phyloP scores from a whole-genome alignment of 1,140 invertebrate species.

The Megathymus violae region DNA sequence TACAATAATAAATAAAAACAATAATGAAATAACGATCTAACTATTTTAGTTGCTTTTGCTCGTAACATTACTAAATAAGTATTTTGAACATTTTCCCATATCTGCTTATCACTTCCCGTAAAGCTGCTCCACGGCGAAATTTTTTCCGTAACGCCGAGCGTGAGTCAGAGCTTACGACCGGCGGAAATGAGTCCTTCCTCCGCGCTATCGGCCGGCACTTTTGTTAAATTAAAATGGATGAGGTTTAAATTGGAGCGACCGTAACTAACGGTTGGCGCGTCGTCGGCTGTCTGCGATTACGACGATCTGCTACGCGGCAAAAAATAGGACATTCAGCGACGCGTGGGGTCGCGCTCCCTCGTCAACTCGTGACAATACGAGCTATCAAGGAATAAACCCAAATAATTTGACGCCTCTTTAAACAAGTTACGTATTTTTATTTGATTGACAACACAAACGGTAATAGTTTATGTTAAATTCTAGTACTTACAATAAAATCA shows the following conservation, averaged over 20 bases:
- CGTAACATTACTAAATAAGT: background rate
- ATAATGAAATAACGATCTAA: no score
- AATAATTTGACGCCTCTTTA: no score
- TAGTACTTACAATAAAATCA: no score
- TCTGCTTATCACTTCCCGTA: background rate
- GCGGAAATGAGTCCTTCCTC: conserved; percentile 81
- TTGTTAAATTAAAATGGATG: conserved; percentile 83
- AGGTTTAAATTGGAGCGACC: conserved; percentile 80
- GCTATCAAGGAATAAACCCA: conserved; percentile 17
- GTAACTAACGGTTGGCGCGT: conserved; percentile 78
- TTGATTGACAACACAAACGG: no score
- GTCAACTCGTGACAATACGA: background rate
- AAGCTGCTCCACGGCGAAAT: background rate
- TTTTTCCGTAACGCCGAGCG: conserved; percentile 31
- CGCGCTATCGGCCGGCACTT: conserved; percentile 80
- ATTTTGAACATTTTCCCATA: background rate
- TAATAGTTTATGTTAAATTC: no score
- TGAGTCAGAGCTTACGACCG: conserved; percentile 59
- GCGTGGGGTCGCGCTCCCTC: conserved; percentile 62
- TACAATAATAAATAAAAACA: no score
- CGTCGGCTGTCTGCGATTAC: conserved; percentile 68
- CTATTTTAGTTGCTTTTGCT: no score
- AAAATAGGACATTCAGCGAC: conserved; percentile 67
- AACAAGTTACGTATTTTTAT: no score
- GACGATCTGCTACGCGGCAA: conserved; percentile 62